A percentile compares a stretch with the other conserved stretches of the same genome.
Conservation (phyloP, 2,888 invertebrate genomes). For the Lepetodrilus schrolli region DNA sequence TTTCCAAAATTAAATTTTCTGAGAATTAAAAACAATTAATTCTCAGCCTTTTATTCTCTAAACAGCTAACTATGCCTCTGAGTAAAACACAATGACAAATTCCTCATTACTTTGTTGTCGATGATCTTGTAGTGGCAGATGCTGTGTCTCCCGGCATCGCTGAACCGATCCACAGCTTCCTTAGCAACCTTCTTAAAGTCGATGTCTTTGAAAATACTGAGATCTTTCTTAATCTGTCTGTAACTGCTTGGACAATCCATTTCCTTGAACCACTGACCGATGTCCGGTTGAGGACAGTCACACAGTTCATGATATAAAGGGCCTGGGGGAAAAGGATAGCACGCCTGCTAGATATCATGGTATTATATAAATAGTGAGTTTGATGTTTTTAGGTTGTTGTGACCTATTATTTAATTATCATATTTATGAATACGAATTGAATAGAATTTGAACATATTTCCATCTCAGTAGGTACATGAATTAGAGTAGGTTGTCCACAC, state of each 20-base stretch:
- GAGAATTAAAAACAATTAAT: no score
- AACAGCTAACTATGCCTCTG: neutral
- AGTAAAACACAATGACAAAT: no score
- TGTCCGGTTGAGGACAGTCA: constrained; percentile 83
- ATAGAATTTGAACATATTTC: no score
- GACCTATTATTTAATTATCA: no score
- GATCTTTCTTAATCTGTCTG: constrained; percentile 83
- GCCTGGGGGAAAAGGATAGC: no score
- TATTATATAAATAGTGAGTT: no score
- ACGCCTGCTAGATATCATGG: no score
- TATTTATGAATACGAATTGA: no score
- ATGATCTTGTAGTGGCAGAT: constrained; percentile 92
- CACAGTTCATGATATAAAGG: constrained; percentile 88
- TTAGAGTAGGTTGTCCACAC: no score
- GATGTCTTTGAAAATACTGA: constrained; percentile 81
- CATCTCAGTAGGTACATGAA: no score
- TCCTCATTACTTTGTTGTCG: constrained; percentile 82
- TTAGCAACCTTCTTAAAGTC: constrained; percentile 83
- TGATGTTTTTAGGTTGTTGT: no score
- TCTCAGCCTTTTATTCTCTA: neutral
- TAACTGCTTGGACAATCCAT: constrained; percentile 80
- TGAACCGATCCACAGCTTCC: constrained; percentile 82
- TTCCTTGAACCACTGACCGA: constrained; percentile 81
- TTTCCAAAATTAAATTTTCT: no score
- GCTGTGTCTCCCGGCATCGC: constrained; percentile 86